Percentiles rank a stretch among this genome's conserved stretches.
Evolutionary conservation across 2,888 invertebrate species (phyloP).

Genomic region (Drosophila neonasuta): DNA sequence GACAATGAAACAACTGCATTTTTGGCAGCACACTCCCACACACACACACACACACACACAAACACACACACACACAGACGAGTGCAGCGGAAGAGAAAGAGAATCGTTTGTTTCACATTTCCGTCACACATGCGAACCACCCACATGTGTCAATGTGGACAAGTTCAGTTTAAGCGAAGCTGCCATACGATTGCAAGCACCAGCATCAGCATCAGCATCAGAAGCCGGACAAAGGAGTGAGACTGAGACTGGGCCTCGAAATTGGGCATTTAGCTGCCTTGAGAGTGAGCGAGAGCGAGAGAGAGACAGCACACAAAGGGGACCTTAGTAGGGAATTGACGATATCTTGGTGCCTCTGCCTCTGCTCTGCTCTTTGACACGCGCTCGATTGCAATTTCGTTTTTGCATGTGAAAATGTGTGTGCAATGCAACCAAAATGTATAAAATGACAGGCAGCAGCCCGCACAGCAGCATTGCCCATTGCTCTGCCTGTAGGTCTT

Average conservation of each 20-base stretch:
- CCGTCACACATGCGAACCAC: slow-evolving; percentile 67
- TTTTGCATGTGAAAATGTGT: slow-evolving; percentile 60
- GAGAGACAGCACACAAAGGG: background rate
- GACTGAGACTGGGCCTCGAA: slow-evolving; percentile 10
- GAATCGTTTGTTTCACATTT: slow-evolving; percentile 71
- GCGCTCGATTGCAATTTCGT: slow-evolving; percentile 67
- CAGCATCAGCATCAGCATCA: slow-evolving; percentile 19
- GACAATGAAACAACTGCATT: slow-evolving; percentile 77
- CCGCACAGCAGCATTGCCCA: slow-evolving; percentile 1
- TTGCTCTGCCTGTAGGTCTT: background rate
- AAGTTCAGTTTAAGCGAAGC: slow-evolving; percentile 69
- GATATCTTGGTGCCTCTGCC: slow-evolving; percentile 59
- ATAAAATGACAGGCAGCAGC: slow-evolving; percentile 68
- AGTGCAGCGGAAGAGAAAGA: slow-evolving; percentile 17
- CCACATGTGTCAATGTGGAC: slow-evolving; percentile 76
- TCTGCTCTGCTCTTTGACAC: slow-evolving; percentile 62
- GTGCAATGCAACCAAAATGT: slow-evolving; percentile 63
- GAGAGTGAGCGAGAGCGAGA: background rate
- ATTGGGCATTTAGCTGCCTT: slow-evolving; percentile 63
- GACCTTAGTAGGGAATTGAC: slow-evolving; percentile 18
- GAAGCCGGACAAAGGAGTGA: slow-evolving; percentile 41
- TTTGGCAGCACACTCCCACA: slow-evolving; percentile 50
- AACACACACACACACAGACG: slow-evolving; percentile 8
- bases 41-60: background rate
- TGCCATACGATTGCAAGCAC: slow-evolving; percentile 27